Evolutionary conservation across 2,797 vertebrate species (phyloP), one percentile per base, ranked within the genome.

Genomic region (Cossypha niveicapilla): DNA sequence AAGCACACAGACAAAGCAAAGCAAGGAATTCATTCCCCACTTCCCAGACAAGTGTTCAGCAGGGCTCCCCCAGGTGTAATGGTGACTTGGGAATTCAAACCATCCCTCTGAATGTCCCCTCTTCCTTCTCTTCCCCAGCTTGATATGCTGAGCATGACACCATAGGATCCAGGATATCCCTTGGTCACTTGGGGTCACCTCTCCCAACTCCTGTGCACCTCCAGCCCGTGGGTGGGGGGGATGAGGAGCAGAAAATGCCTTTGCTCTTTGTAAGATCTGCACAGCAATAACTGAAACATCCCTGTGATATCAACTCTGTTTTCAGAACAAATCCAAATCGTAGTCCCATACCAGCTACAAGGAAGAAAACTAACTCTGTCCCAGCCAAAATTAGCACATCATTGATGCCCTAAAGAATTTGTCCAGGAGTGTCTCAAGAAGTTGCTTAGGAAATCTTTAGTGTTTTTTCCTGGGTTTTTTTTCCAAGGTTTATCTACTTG

Each of bases 211-310:
- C 67, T 13, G n/a, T 34, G 41, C 21, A 10, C 24, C 17, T 72
- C 47, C 60, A 44, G 47, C 53, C 48, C 1, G 0, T 15, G 27
- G 24, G 4, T 42, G 25, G 30, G 1, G 47, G 39, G 19, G 13
- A 3, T 42, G 42, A 56, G 74, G 42, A 62, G 37, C 48, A 90
- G 61, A 30, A 73, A n/a, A 68, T 24, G 21, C 21, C 61, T 85
- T 79, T 34, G 68, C 28, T 50, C 41, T 39, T 37, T 45, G 15
- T 37, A 19, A 67, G 48, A 28, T 5, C 54, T 34, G 54, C 56
- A 30, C 53, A 72, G 53, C 19, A 39, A 39, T 9, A 27, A 6
- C 22, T 16, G 19, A 79, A 79, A 23, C 32, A 68, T 56, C 28
- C 3, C 48, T 28, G 42, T 10, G 32, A 17, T 56, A 44, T 2